Percentiles rank a stretch among this genome's conserved stretches.
Conservation (phyloP, 1,140 invertebrate species). For the Nomia melanderi region DNA sequence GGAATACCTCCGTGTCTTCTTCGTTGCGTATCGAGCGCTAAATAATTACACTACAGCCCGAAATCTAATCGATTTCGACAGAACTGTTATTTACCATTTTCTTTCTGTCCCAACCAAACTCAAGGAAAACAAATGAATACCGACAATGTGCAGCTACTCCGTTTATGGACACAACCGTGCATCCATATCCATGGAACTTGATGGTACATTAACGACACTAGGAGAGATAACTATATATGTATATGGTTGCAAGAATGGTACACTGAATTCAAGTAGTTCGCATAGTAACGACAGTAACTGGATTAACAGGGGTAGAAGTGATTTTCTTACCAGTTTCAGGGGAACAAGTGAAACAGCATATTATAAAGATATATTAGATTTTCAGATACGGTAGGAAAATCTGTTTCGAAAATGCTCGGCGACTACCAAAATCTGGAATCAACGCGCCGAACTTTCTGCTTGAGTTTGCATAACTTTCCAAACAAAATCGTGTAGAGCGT, state of each 20-base stretch:
- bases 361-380: neutral
- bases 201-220: slow-evolving; percentile 14
- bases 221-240: neutral
- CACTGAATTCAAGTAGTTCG: neutral
- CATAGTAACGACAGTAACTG: neutral
- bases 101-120: too few relatives aligned
- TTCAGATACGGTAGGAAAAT: neutral
- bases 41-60: too few relatives aligned
- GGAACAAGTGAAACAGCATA: neutral
- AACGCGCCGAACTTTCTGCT: too few relatives aligned
- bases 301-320: neutral
- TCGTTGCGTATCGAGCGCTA: too few relatives aligned
- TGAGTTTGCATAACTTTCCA: too few relatives aligned
- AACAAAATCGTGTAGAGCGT: too few relatives aligned
- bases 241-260: neutral
- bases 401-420: neutral
- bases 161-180: neutral
- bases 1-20: too few relatives aligned
- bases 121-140: slow-evolving; percentile 5
- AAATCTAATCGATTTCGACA: too few relatives aligned
- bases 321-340: neutral
- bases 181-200: slow-evolving; percentile 8
- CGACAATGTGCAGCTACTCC: slow-evolving; percentile 12
- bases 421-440: too few relatives aligned
- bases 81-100: too few relatives aligned